Base-by-base conservation (phyloP, 30 jellyfish, hydroid and myxozoan genomes). In the Turritopsis dohrnii region DNA sequence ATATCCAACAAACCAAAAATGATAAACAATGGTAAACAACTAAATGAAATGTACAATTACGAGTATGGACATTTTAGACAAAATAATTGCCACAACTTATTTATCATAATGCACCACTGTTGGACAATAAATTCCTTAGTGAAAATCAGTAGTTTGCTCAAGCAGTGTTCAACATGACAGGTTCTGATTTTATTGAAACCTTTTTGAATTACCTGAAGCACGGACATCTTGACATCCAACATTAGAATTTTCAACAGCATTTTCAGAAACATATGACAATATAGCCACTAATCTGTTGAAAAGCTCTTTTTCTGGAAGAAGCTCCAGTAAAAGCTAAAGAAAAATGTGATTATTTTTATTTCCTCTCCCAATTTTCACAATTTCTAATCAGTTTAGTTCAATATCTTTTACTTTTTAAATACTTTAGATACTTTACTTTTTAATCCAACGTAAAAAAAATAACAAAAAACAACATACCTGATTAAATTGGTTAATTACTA, bases 1-100 rank as follows among this genome's bases (percentile, higher is more conserved):
- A 85, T 53, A 95, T 77, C 96, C 96, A 93, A 79, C 98, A 93
- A 23, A 93, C 92, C 84, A 93, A 87, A 53, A 93, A 89, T 16
- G 98, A 93, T 72, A 93, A 81, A 65, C 95, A 93, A 85, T 93
- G 98, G 74, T 88, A 93, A 18, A 93, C 98, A 85, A 93, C 98
- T 93, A 80, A 53, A 52, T 41, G 74, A 75, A 66, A 30, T 5
- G 25, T 25, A 41, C 9, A 41, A 41, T 41, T 22, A 66, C 29
- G 16, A 18, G 71, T 29, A 21, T 25, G 21, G 27, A 27, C 27
- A 21, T 16, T 21, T 0, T 77, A 1, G 28, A 52, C n/a, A n/a
- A n/a, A n/a, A n/a, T n/a, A n/a, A n/a, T n/a, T n/a, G n/a, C n/a
- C n/a, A n/a, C n/a, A n/a, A n/a, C n/a, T n/a, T n/a, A n/a, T n/a